phyloP scores from a whole-genome alignment of 2,797 vertebrate species.

The Alca torda region DNA sequence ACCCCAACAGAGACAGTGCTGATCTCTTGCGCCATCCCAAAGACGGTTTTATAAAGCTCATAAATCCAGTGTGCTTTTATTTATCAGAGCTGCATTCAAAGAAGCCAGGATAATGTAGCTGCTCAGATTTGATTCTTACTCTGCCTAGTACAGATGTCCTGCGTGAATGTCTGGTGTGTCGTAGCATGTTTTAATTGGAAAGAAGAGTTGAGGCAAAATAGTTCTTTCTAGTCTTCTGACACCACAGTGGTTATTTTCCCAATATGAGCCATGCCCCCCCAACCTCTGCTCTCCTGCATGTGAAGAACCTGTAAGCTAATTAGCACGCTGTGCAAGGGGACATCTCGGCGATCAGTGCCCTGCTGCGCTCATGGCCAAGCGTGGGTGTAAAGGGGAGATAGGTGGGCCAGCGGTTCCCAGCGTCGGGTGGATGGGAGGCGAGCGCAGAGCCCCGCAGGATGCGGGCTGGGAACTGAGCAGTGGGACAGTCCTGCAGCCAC shows the following conservation, averaged over 20 bases:
- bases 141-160: background rate
- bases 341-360: rapidly evolving
- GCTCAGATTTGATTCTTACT: background rate
- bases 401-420: background rate
- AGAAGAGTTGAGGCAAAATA: background rate
- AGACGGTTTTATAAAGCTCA: background rate
- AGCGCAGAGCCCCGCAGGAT: background rate
- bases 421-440: rapidly evolving
- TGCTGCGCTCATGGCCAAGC: rapidly evolving
- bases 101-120: background rate
- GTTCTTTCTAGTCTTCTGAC: background rate
- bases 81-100: background rate
- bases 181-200: background rate
- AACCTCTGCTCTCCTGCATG: background rate
- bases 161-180: background rate
- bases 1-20: background rate
- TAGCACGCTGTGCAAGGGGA: rapidly evolving
- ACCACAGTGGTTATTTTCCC: background rate
- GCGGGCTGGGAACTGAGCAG: background rate
- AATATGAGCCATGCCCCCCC: background rate
- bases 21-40: background rate
- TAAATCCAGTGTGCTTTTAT: background rate
- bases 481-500: background rate
- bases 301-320: background rate
- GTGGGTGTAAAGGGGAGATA: background rate